phyloP scores from a whole-genome alignment of 2,113 vertebrate genomes.

The Myotis brandtii region DNA sequence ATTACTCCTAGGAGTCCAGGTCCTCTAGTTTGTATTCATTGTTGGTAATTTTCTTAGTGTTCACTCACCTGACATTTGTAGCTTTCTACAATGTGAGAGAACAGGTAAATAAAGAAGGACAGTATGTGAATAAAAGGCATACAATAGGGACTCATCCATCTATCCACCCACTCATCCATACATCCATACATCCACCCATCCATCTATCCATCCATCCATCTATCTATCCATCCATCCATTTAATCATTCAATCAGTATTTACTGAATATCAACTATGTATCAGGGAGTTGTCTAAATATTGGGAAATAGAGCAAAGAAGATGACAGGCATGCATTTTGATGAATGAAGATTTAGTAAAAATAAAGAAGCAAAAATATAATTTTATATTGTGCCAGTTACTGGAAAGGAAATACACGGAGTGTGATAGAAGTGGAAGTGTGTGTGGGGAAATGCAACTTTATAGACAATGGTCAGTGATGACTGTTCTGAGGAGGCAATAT shows the following conservation, averaged over 20 bases:
- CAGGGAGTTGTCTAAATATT: background rate
- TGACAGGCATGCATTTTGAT: background rate
- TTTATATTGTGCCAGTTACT: background rate
- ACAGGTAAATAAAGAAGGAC: background rate
- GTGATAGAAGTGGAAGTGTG: background rate
- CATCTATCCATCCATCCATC: background rate
- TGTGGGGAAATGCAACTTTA: background rate
- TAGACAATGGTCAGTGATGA: background rate
- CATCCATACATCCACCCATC: background rate
- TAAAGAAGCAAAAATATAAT: constrained; percentile 19
- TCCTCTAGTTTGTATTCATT: background rate
- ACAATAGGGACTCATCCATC: background rate
- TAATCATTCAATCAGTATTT: background rate
- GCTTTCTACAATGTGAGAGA: background rate
- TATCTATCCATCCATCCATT: background rate
- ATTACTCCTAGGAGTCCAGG: background rate
- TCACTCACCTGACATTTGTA: background rate
- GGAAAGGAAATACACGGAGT: background rate
- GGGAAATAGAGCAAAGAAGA: background rate
- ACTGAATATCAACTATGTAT: background rate
- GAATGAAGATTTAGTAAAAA: constrained; percentile 25
- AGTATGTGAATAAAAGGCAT: background rate
- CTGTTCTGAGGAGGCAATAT: background rate
- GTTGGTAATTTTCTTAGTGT: constrained; percentile 19
- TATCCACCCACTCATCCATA: background rate